Conservation (phyloP, 1,140 invertebrate genomes). For the Meteorus sp. region DNA sequence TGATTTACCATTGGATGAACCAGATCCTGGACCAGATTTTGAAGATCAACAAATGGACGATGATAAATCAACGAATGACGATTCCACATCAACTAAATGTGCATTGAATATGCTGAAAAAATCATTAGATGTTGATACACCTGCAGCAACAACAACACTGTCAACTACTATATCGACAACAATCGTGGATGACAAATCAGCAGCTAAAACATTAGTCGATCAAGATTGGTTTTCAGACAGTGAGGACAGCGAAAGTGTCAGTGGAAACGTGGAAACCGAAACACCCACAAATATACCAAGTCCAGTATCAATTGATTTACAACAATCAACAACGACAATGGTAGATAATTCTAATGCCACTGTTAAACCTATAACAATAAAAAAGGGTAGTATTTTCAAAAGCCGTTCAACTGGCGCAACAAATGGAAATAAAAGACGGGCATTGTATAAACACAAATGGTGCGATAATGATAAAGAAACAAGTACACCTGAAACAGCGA, state of each 20-base stretch:
- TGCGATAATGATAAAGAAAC: slow-evolving; percentile 69
- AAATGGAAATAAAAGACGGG: slow-evolving; percentile 76
- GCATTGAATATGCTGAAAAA: too few relatives aligned
- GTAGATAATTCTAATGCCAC: too few relatives aligned
- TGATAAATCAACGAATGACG: too few relatives aligned
- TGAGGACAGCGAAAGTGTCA: slow-evolving; percentile 53
- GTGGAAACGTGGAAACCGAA: slow-evolving; percentile 38
- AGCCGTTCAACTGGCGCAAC: slow-evolving; percentile 74
- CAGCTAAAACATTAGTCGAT: slow-evolving; percentile 49
- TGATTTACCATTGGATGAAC: slow-evolving; percentile 51
- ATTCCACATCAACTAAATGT: too few relatives aligned
- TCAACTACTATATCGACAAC: too few relatives aligned
- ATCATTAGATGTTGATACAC: neutral
- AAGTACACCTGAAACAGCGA: slow-evolving; percentile 35
- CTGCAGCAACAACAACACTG: slow-evolving; percentile 5
- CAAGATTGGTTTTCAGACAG: slow-evolving; percentile 58
- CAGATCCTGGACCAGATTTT: too few relatives aligned
- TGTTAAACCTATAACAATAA: slow-evolving; percentile 50
- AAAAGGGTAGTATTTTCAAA: slow-evolving; percentile 89
- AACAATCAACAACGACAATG: slow-evolving; percentile 23
- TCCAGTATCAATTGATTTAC: slow-evolving; percentile 17
- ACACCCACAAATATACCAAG: slow-evolving; percentile 19
- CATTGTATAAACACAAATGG: slow-evolving; percentile 87
- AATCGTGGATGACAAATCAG: slow-evolving; percentile 30
- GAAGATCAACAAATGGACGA: too few relatives aligned